Percentiles rank a stretch among this genome's conserved stretches.
Evolutionary conservation across 2,113 vertebrate genomes (phyloP).

Genomic region (Mormyrus iriodes): DNA sequence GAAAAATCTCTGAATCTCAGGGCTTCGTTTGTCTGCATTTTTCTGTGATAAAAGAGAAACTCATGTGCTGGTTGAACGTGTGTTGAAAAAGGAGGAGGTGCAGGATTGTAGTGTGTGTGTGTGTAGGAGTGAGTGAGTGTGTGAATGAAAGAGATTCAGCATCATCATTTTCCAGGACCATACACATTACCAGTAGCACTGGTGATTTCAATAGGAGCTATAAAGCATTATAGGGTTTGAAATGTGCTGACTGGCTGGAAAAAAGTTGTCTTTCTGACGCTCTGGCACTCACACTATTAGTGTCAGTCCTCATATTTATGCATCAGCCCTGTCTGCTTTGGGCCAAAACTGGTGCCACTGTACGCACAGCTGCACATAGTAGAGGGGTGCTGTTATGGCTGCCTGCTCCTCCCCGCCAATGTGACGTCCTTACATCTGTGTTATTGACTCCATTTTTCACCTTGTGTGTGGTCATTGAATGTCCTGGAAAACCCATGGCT

Average conservation of each 20-base stretch:
- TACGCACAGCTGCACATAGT: background rate
- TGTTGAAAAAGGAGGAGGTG: background rate
- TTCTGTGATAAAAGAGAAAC: background rate
- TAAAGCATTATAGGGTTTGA: background rate
- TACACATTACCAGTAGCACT: background rate
- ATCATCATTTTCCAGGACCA: background rate
- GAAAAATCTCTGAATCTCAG: background rate
- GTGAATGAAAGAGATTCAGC: background rate
- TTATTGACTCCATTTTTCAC: background rate
- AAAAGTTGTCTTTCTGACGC: background rate
- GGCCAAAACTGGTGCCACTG: background rate
- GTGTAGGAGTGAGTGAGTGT: background rate
- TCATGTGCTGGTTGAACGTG: background rate
- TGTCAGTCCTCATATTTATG: background rate
- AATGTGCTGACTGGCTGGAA: background rate
- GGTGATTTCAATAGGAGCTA: background rate
- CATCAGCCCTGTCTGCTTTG: background rate
- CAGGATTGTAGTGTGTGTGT: background rate
- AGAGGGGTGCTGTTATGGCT: background rate
- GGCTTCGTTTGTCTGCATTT: background rate
- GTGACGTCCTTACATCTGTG: background rate
- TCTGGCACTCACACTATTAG: background rate
- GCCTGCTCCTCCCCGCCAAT: background rate
- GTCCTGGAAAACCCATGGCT: background rate
- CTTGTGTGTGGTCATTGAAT: background rate